A percentile compares a stretch with the other conserved stretches of the same genome.
phyloP scores from a whole-genome alignment of 2,797 vertebrate species.

The Borostomias antarcticus region DNA sequence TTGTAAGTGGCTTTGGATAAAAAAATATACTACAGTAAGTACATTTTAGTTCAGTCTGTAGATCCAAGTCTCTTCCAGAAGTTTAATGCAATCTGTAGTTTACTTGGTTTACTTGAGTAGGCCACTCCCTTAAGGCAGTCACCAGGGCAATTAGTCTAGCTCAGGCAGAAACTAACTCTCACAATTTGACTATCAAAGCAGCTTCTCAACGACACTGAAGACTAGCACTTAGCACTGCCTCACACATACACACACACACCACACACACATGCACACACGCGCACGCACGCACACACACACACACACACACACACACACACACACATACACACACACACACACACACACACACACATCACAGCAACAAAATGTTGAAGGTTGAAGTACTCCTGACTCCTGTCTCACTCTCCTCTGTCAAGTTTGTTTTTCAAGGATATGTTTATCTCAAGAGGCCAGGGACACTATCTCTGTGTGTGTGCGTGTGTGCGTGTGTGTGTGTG shows the following conservation, averaged over 20 bases:
- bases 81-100: constrained; percentile 68
- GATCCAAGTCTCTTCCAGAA: too few relatives aligned
- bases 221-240: constrained; percentile 28
- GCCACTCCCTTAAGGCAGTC: too few relatives aligned
- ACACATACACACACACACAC: constrained; percentile 10
- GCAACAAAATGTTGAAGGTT: too few relatives aligned
- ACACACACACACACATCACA: background rate
- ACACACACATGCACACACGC: constrained; percentile 59
- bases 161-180: too few relatives aligned
- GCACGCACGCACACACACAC: constrained; percentile 5
- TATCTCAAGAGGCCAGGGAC: constrained; percentile 54
- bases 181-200: too few relatives aligned
- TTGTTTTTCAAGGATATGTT: constrained; percentile 66
- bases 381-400: constrained; percentile 33
- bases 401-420: constrained; percentile 61
- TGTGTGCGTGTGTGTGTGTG: too few relatives aligned
- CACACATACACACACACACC: constrained; percentile 52
- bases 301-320: constrained; percentile 20
- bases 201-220: too few relatives aligned
- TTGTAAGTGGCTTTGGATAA: constrained; percentile 44
- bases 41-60: too few relatives aligned
- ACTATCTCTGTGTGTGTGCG: background rate
- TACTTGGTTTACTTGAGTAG: too few relatives aligned
- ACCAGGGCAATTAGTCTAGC: too few relatives aligned
- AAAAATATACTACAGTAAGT: constrained; percentile 70